A percentile compares a stretch with the other conserved stretches of the same genome.
phyloP scores from a whole-genome alignment of 2,113 vertebrate species.

The Archocentrus centrarchus region DNA sequence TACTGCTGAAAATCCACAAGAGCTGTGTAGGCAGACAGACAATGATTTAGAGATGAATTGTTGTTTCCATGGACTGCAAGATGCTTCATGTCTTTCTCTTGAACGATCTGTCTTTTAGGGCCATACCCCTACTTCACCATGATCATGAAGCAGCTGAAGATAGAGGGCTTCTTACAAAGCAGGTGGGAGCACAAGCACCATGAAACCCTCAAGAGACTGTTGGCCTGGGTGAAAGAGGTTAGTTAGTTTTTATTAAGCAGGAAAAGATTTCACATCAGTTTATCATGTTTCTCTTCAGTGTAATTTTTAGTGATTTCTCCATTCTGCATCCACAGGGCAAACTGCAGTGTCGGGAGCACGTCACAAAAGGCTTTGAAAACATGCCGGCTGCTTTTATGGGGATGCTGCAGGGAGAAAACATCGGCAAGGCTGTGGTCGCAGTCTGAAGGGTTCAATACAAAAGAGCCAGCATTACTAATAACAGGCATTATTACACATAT shows the following conservation, averaged over 20 bases:
- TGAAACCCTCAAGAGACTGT: constrained; percentile 82
- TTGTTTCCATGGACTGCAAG: not conserved
- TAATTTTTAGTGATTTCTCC: not conserved
- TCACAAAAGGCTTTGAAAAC: constrained; percentile 89
- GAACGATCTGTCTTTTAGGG: constrained; percentile 68
- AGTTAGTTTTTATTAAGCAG: not conserved
- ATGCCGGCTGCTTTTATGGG: constrained; percentile 90
- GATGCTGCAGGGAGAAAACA: constrained; percentile 87
- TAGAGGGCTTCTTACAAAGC: constrained; percentile 84
- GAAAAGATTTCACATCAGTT: too few relatives aligned
- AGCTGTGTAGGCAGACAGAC: not conserved
- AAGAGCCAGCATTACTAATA: not conserved
- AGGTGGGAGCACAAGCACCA: constrained; percentile 80
- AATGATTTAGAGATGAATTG: not conserved
- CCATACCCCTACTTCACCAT: constrained; percentile 77
- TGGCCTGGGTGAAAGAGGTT: constrained; percentile 87
- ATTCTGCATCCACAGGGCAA: constrained; percentile 81
- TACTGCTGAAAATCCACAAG: fast-evolving
- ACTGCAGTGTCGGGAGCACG: constrained; percentile 81
- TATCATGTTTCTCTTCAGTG: not conserved
- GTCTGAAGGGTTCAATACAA: constrained; percentile 64
- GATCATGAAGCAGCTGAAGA: constrained; percentile 84
- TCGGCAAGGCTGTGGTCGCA: constrained; percentile 87
- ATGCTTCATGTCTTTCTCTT: not conserved
- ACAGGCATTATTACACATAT: not conserved